Evolutionary conservation across 1,140 invertebrate genomes (phyloP), one percentile per base, ranked within the genome.

Genomic region (Hestina assimilis): DNA sequence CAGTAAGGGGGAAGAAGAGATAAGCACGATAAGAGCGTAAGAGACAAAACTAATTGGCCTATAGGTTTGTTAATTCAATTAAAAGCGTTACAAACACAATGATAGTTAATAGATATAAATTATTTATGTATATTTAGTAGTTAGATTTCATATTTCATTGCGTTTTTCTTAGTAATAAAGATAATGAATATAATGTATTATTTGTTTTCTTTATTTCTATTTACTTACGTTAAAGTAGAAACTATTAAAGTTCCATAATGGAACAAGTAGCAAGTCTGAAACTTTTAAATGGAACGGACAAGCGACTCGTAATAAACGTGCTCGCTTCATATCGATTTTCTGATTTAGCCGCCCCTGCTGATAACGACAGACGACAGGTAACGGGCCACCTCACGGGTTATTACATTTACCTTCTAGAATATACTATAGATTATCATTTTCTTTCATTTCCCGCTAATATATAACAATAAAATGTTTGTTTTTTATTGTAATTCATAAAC

Each of bases 321-420:
- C 43, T 72, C 66, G 67, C 65, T 68, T 45, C 53, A 59, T 79
- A 87, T 87, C 72, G 83, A 87, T 87, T 87, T 82, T 79, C 75
- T 83, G 79, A 87, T 87, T 84, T 82, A 83, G 62, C 76, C 69
- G 77, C 79, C 76, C 81, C 67, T 64, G 62, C 70, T 78, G 81
- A 87, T 84, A 87, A 84, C 76, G 70, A 52, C 69, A 66, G 67
- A 69, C 72, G 71, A 73, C 70, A 71, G 72, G 65, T 69, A 66
- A 75, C 57, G 24, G 19, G 12, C 47, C 21, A 50, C 47, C 29
- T 50, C 21, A 24, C 33, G 21, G 15, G 4, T 17, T 40, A 50
- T 50, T 38, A 24, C 19, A 40, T 24, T 14, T 15, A 33, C 1
- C 31, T 33, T 50, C 17, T 38, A 50, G 21, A 50, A 50, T 6